These are phyloP conservation scores for Arenicola marina DNA, from an alignment of 2,888 invertebrate genomes.

Conservation along the genomic window DNA sequence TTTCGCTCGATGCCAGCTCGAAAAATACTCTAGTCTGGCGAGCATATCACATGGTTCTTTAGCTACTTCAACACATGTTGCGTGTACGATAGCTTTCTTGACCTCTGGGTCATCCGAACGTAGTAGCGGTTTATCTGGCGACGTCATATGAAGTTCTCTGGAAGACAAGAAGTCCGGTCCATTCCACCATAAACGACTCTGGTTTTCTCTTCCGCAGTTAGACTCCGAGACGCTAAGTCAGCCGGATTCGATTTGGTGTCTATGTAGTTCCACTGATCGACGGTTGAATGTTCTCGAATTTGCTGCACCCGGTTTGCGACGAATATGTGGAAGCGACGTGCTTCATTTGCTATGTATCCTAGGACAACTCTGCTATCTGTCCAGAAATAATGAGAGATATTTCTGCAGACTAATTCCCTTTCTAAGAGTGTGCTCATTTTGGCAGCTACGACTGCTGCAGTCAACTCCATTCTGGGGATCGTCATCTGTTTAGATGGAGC, in stretches of 20 bases:
- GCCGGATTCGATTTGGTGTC: conserved; percentile 32
- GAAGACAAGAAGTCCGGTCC: too few relatives aligned
- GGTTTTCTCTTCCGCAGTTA: too few relatives aligned
- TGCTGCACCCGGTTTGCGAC: conserved; percentile 37
- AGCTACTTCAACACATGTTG: too few relatives aligned
- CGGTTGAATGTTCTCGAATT: conserved; percentile 26
- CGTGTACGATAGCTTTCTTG: too few relatives aligned
- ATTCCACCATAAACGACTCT: too few relatives aligned
- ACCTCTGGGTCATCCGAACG: too few relatives aligned
- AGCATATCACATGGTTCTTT: too few relatives aligned
- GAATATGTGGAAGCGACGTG: conserved; percentile 34
- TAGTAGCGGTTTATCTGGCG: too few relatives aligned
- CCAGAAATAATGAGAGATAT: conserved; percentile 14
- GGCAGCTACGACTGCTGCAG: conserved; percentile 24
- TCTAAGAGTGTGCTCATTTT: neutral
- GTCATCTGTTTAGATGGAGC: conserved; percentile 30
- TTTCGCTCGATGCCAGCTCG: neutral
- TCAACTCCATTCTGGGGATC: conserved; percentile 32
- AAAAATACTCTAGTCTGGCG: neutral
- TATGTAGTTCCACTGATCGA: conserved; percentile 34
- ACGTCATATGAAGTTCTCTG: too few relatives aligned
- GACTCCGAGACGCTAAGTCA: too few relatives aligned
- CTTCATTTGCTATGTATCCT: conserved; percentile 35
- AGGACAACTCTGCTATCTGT: conserved; percentile 34
- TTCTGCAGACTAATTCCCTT: neutral